A percentile compares a stretch with the other conserved stretches of the same genome.
Evolutionary conservation across 2,888 invertebrate genomes (phyloP).

Genomic region (Nymphalis polychloros): DNA sequence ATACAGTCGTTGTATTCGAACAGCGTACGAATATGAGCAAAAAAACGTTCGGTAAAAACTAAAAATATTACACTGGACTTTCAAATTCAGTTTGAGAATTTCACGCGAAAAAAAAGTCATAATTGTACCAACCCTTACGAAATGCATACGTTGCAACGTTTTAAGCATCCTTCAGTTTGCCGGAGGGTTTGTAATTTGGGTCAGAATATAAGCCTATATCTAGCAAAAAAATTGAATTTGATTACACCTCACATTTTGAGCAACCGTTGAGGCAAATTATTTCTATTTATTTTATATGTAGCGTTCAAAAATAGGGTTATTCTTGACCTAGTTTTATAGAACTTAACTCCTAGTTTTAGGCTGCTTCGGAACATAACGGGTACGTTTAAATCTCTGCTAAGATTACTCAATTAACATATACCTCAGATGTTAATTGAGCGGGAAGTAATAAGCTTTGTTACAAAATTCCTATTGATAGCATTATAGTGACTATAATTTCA

Average conservation of each 20-base stretch:
- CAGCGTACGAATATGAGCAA: background rate
- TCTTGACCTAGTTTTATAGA: conserved; percentile 20
- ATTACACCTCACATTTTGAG: conserved; percentile 23
- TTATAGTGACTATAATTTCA: no score
- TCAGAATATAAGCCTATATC: conserved; percentile 51
- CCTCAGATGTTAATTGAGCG: background rate
- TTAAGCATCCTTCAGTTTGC: conserved; percentile 54
- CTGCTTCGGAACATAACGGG: conserved; percentile 6
- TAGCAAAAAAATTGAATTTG: conserved; percentile 47
- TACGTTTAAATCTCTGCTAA: background rate
- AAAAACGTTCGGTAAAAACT: background rate
- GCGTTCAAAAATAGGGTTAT: conserved; percentile 11
- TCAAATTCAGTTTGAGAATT: conserved; percentile 20
- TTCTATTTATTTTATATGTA: conserved; percentile 25
- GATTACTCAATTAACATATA: no score
- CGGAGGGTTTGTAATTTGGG: conserved; percentile 66
- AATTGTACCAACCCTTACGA: conserved; percentile 36
- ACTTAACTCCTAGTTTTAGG: conserved; percentile 18
- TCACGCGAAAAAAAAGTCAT: conserved; percentile 13
- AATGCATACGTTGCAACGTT: conserved; percentile 61
- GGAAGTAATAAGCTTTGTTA: background rate
- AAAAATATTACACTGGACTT: conserved; percentile 6
- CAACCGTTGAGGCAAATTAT: conserved; percentile 18
- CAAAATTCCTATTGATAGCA: no score
- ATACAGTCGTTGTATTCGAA: conserved; percentile 5